Percentiles rank a stretch among this genome's conserved stretches.
Evolutionary conservation across 2,888 invertebrate genomes (phyloP).

Genomic region (Ennomos erosarius): DNA sequence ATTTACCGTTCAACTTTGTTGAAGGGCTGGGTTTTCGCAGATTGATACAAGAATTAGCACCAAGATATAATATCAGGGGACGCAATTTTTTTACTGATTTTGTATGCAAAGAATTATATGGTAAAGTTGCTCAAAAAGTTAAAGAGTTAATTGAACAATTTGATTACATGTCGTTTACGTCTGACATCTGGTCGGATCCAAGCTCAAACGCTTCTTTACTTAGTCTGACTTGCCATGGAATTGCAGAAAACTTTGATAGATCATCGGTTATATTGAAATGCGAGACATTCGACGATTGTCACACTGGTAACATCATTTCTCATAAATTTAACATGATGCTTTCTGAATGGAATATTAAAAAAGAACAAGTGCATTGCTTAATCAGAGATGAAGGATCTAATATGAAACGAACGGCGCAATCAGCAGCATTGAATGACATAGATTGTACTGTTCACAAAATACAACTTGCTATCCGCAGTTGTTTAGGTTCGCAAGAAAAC

Average conservation of each 20-base stretch:
- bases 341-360: too few species aligned
- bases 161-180: slow-evolving; percentile 37
- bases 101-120: slow-evolving; percentile 37
- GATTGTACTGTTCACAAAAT: too few species aligned
- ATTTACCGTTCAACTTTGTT: slow-evolving; percentile 39
- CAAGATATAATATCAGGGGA: slow-evolving; percentile 38
- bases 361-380: too few species aligned
- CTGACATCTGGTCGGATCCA: slow-evolving; percentile 34
- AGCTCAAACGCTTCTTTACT: slow-evolving; percentile 29
- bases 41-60: slow-evolving; percentile 34
- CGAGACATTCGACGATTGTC: slow-evolving; percentile 6
- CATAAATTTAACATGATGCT: too few species aligned
- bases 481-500: too few species aligned
- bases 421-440: too few species aligned
- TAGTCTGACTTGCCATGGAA: slow-evolving; percentile 31
- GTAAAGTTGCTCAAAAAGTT: slow-evolving; percentile 34
- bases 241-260: slow-evolving; percentile 22
- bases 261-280: slow-evolving; percentile 24
- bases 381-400: too few species aligned
- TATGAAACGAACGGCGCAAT: too few species aligned
- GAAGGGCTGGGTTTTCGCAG: slow-evolving; percentile 38
- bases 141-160: slow-evolving; percentile 38
- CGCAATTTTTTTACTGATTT: slow-evolving; percentile 38
- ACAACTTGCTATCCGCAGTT: too few species aligned
- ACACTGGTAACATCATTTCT: too few species aligned